Percentiles rank a stretch among this genome's conserved stretches.
These are phyloP conservation scores for Chloromyia formosa DNA, from an alignment of 2,888 invertebrate genomes.

Conservation along the genomic window DNA sequence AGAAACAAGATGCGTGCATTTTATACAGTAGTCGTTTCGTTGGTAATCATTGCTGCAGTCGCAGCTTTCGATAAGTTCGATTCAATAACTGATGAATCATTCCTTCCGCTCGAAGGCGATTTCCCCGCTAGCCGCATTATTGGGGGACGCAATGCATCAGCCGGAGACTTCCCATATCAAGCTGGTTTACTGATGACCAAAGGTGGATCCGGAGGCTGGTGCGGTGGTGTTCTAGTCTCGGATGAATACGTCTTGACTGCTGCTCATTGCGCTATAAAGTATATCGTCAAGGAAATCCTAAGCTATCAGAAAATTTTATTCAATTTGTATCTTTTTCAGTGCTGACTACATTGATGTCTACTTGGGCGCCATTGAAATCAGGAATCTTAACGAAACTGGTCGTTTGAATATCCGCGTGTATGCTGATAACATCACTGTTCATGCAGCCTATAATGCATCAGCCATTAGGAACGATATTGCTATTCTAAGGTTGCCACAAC, in stretches of 20 bases:
- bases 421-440: slow-evolving; percentile 58
- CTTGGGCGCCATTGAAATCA: slow-evolving; percentile 60
- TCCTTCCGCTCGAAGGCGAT: background rate
- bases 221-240: slow-evolving; percentile 38
- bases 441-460: slow-evolving; percentile 61
- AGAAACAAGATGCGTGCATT: slow-evolving; percentile 13
- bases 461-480: slow-evolving; percentile 62
- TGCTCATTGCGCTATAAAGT: slow-evolving; percentile 32
- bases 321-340: slow-evolving; percentile 11
- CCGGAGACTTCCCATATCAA: slow-evolving; percentile 59
- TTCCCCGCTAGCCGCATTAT: slow-evolving; percentile 54
- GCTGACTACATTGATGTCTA: slow-evolving; percentile 27
- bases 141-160: slow-evolving; percentile 59
- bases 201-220: slow-evolving; percentile 6
- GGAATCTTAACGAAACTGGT: slow-evolving; percentile 60
- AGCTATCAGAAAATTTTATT: background rate
- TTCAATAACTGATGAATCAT: background rate
- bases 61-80: slow-evolving; percentile 19
- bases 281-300: background rate
- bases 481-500: slow-evolving; percentile 57
- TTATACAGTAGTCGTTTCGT: slow-evolving; percentile 1
- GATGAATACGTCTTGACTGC: slow-evolving; percentile 40
- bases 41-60: slow-evolving; percentile 10
- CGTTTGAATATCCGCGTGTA: slow-evolving; percentile 62
- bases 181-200: slow-evolving; percentile 35